These are phyloP conservation scores for Hassar affinis DNA, from an alignment of 2,113 vertebrate species.

Conservation along the genomic window DNA sequence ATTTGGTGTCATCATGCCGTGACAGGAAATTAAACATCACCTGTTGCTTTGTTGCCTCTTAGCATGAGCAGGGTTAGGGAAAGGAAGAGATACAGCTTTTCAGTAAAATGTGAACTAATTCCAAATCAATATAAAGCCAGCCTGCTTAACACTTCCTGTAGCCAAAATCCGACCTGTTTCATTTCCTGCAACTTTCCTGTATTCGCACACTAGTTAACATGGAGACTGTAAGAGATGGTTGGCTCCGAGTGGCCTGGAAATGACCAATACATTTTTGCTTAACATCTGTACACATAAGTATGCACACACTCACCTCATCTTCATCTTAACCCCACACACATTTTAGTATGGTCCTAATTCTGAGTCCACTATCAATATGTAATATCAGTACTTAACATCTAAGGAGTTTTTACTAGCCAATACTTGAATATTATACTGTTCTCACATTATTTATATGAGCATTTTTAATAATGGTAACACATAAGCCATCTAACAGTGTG, in stretches of 20 bases:
- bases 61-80: not conserved
- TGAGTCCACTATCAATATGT: slow-evolving; percentile 8
- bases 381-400: not conserved
- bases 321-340: not conserved
- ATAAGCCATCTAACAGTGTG: not conserved
- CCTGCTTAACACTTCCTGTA: not conserved
- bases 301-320: not conserved
- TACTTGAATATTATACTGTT: not conserved
- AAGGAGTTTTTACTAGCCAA: not conserved
- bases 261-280: not conserved
- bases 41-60: not conserved
- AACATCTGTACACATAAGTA: not conserved
- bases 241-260: slow-evolving; percentile 30
- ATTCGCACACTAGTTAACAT: not conserved
- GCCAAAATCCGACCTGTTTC: not conserved
- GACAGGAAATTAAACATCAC: not conserved
- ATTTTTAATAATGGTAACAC: not conserved
- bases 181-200: not conserved
- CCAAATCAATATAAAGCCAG: not conserved
- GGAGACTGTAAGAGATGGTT: slow-evolving; percentile 19
- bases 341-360: not conserved
- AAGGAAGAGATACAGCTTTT: not conserved
- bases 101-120: not conserved
- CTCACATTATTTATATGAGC: not conserved
- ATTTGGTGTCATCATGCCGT: not conserved